Conservation (phyloP, 2,888 invertebrate genomes). For the Caenorhabditis drosophilae region DNA sequence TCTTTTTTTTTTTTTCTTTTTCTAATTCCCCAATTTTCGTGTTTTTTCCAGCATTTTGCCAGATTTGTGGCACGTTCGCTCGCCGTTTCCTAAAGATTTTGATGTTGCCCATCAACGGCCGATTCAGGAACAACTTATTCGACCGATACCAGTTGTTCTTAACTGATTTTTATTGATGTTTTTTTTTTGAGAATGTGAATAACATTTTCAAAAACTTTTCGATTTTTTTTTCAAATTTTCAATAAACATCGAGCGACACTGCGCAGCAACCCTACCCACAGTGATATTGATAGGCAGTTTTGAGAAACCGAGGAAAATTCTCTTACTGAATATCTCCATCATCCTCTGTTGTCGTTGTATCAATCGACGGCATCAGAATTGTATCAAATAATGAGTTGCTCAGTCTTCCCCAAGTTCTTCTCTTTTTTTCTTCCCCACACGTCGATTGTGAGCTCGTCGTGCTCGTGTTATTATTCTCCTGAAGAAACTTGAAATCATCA, state of each 20-base stretch:
- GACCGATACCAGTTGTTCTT: constrained; percentile 23
- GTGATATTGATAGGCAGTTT: too few relatives aligned
- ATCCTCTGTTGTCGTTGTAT: constrained; percentile 36
- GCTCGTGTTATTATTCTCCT: constrained; percentile 34
- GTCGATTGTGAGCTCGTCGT: constrained; percentile 29
- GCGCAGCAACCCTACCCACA: too few relatives aligned
- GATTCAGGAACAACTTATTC: constrained; percentile 11
- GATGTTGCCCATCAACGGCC: constrained; percentile 17
- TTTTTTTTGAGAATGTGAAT: too few relatives aligned
- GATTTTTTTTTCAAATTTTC: too few relatives aligned
- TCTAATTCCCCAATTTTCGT: too few relatives aligned
- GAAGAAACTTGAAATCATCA: neutral
- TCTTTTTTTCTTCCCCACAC: constrained; percentile 12
- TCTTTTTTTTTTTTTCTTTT: too few relatives aligned
- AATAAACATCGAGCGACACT: too few relatives aligned
- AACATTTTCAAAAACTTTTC: too few relatives aligned
- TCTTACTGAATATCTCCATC: too few relatives aligned
- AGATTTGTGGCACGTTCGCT: constrained; percentile 21
- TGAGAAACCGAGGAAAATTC: too few relatives aligned
- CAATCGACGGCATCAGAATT: constrained; percentile 31
- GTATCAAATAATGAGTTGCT: constrained; percentile 30
- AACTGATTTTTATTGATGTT: too few relatives aligned
- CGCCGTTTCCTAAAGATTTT: constrained; percentile 34
- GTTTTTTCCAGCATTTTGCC: constrained; percentile 33
- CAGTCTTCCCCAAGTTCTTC: constrained; percentile 33